phyloP scores from a whole-genome alignment of 2,113 vertebrate genomes.

The Phrynosoma platyrhinos region DNA sequence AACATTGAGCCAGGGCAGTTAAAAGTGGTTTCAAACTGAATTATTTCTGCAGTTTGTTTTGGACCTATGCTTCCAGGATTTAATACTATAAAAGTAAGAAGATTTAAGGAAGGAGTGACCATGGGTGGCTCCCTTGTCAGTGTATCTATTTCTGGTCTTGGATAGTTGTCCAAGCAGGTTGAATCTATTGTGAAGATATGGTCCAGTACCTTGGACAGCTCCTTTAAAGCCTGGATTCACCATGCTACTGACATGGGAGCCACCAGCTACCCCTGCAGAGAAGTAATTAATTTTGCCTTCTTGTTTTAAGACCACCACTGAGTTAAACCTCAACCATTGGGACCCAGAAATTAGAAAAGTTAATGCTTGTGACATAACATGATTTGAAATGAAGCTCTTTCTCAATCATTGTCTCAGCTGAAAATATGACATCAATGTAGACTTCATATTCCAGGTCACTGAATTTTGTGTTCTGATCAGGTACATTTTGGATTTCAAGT shows the following conservation, averaged over 20 bases:
- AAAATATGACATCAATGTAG: background rate
- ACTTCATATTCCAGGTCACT: background rate
- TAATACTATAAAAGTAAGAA: background rate
- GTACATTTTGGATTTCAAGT: background rate
- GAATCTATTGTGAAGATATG: no score
- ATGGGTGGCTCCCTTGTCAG: no score
- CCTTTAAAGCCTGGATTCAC: no score
- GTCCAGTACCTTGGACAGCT: no score
- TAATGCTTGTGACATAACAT: background rate
- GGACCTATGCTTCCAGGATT: background rate
- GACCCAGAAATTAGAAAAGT: background rate
- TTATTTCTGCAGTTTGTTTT: background rate
- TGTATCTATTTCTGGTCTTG: no score
- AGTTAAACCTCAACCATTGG: fast-evolving
- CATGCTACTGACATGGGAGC: no score
- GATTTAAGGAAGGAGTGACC: background rate
- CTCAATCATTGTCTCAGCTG: background rate
- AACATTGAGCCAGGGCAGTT: no score
- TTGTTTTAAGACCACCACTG: background rate
- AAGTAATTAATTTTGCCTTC: background rate
- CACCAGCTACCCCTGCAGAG: no score
- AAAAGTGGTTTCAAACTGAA: no score
- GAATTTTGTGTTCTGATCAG: background rate
- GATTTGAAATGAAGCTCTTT: background rate
- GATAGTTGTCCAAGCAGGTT: no score